Conservation (phyloP, 2,888 invertebrate genomes). For the Amblyjoppa proteus region DNA sequence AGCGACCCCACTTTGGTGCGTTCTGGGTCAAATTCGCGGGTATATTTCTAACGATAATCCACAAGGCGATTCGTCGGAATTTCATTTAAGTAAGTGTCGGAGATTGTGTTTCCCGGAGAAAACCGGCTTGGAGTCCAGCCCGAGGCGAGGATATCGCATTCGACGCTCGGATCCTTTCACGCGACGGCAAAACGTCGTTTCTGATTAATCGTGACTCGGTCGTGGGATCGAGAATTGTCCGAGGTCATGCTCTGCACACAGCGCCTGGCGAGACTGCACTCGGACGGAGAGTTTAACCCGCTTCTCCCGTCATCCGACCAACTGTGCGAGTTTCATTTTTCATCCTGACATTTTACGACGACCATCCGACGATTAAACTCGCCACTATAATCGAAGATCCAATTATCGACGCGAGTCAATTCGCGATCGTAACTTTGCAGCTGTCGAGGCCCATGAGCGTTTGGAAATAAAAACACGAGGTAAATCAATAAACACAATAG, state of each 20-base stretch:
- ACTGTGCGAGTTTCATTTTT: background rate
- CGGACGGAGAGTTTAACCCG: slow-evolving; percentile 22
- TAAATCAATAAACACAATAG: background rate
- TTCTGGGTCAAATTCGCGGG: slow-evolving; percentile 58
- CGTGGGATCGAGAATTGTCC: slow-evolving; percentile 69
- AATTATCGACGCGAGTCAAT: background rate
- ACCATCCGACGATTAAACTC: background rate
- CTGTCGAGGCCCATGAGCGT: slow-evolving; percentile 1
- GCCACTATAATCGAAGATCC: background rate
- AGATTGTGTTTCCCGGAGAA: background rate
- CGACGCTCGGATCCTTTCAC: slow-evolving; percentile 51
- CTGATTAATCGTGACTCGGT: slow-evolving; percentile 63
- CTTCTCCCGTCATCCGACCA: slow-evolving; percentile 31
- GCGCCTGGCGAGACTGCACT: background rate
- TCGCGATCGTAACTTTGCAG: background rate
- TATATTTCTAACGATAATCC: background rate
- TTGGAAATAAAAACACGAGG: background rate
- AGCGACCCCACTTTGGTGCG: background rate
- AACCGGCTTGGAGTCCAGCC: slow-evolving; percentile 47
- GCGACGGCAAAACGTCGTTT: slow-evolving; percentile 45
- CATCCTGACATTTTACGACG: background rate
- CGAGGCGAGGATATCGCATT: slow-evolving; percentile 22
- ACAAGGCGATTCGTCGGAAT: background rate
- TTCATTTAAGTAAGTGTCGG: background rate
- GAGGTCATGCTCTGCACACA: slow-evolving; percentile 70